Evolutionary conservation across 2,797 vertebrate species (phyloP), one percentile per base, ranked within the genome.

Genomic region (Iguana delicatissima): DNA sequence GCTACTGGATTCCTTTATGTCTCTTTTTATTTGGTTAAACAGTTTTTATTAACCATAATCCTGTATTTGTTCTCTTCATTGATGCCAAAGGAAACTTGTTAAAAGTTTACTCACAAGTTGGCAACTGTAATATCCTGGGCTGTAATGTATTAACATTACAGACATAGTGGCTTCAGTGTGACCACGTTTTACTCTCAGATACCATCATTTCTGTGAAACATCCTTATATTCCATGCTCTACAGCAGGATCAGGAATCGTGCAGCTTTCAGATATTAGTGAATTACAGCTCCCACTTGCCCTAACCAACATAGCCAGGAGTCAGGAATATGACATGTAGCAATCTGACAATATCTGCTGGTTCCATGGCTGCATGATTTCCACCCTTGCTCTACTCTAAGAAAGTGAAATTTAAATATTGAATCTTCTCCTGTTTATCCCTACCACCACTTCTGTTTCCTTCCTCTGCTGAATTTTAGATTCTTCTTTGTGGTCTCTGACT

Each of bases 151-250:
- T 90, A 18, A 89, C 86, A 67, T 20, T 0, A 0, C 90, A 85
- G 88, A 67, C 59, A 89, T 57, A 86, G 80, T 82, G 20, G 9
- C 80, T 92, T 92, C 73, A 26, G 3, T 76, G 73, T 59, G 26
- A 62, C 35, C 85, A 82, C 24, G 12, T 6, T 89, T 9, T 80
- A 7, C 74, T 80, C 20, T 32, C n/a, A 13, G n/a, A 62, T n/a
- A 29, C 29, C 52, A 81, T 32, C 16, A n/a, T 50, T 52, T 80
- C 50, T n/a, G 79, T 50, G 29, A 57, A 55, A 32, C 29, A 81
- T 2, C 29, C 14, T 32, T 82, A n/a, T 82, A 59, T 81, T 22
- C n/a, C 32, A 57, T 59, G 35, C 80, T 57, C 32, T 81, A 12
- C 12, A 32, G 67, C 67, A 32, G 67, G 12, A 29, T 69, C 32